Base-by-base conservation (phyloP, 35 echinoderm and acorn worm species). In the Anneissia japonica region DNA sequence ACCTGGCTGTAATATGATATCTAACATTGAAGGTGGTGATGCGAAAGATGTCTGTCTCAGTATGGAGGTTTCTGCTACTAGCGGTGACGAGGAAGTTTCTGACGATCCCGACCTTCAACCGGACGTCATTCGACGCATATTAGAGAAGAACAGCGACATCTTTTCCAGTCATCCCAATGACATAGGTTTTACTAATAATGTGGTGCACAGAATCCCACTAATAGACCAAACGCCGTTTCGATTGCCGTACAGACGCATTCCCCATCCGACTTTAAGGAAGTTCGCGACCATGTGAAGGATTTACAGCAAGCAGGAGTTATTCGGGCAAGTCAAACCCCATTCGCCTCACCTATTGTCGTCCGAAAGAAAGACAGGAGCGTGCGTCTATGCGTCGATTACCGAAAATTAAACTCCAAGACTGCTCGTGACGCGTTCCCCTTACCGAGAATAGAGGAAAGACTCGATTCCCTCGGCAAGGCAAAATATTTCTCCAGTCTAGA, bases 311-410 rank as follows among this genome's bases (percentile, higher is more conserved):
- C 23, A 31, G 46, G 39, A 28, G 85, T 92, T 14, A 92, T 88
- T 39, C 17, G 36, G 30, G 84, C 84, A 17, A 81, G 75, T 9
- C 51, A 37, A 10, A 81, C 56, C 34, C 84, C 84, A 39, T 92
- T 33, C 12, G 88, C 88, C 12, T 84, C 88, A n/a, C 81, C 88
- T 30, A 32, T 85, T 0, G 88, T 90, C 12, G 90, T 92, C 4
- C 19, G 85, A 28, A 89, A 88, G 64, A 84, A 81, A 35, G 91
- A 93, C 79, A 81, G 81, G 0, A 79, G 12, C 46, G 32, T 88
- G 14, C 80, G 86, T 5, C 23, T 93, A 21, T 93, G 91, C 33
- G 86, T 93, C 10, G 91, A 93, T 35, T 93, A 93, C 77, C 9
- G 91, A 17, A 84, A 84, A 73, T 55, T 93, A 5, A 93, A 93